Conservation (phyloP, 2,797 vertebrate genomes). For the Danio choprae region DNA sequence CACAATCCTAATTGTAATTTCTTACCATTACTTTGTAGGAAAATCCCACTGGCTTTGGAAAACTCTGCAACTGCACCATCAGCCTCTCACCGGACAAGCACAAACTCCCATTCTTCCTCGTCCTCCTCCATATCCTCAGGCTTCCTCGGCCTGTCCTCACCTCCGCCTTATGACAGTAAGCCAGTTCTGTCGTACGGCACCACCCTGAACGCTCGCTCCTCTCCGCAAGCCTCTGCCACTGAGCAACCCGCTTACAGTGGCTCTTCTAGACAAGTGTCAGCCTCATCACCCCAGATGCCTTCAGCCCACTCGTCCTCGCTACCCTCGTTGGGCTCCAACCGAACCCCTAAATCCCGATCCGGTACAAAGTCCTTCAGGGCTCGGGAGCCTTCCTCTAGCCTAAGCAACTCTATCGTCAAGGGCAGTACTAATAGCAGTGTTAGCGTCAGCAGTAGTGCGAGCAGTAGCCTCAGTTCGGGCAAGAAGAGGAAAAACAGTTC, state of each 20-base stretch:
- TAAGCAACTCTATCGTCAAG: slow-evolving; percentile 73
- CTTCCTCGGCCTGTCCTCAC: slow-evolving; percentile 84
- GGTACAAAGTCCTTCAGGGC: slow-evolving; percentile 88
- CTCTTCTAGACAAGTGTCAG: slow-evolving; percentile 96
- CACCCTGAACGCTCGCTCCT: slow-evolving; percentile 90
- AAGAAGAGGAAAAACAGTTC: slow-evolving; percentile 97
- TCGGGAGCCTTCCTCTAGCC: slow-evolving; percentile 86
- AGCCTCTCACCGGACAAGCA: slow-evolving; percentile 87
- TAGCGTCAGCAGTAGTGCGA: slow-evolving; percentile 76
- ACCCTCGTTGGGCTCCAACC: slow-evolving; percentile 90
- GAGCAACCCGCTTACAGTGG: slow-evolving; percentile 91
- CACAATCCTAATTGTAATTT: background rate
- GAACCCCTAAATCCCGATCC: slow-evolving; percentile 93
- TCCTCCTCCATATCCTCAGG: slow-evolving; percentile 83
- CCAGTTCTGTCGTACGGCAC: slow-evolving; percentile 92
- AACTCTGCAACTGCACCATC: slow-evolving; percentile 80
- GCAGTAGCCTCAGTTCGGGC: slow-evolving; percentile 86
- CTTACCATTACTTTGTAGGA: slow-evolving; percentile 76
- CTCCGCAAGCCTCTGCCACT: slow-evolving; percentile 79
- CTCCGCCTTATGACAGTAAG: slow-evolving; percentile 87
- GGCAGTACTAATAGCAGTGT: slow-evolving; percentile 77
- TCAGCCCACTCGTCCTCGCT: slow-evolving; percentile 91
- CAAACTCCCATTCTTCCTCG: slow-evolving; percentile 80
- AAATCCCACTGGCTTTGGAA: slow-evolving; percentile 93
- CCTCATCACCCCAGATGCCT: slow-evolving; percentile 95